Percentiles rank a stretch among this genome's conserved stretches.
These are phyloP conservation scores for Penaeus chinensis DNA, from an alignment of 1,140 invertebrate genomes.

Conservation along the genomic window DNA sequence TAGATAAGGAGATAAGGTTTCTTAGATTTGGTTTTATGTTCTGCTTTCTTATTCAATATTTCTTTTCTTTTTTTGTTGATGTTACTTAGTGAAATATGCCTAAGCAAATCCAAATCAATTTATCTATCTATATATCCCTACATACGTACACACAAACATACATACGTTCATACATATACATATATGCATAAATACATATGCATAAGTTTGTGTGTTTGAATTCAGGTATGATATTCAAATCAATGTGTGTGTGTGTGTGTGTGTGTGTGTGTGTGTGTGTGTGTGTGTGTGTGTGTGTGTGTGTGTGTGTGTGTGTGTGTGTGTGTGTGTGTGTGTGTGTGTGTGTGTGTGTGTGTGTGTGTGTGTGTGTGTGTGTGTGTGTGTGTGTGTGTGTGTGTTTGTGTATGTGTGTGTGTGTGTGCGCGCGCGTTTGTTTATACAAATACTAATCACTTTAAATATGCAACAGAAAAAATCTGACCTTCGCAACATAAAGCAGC, in stretches of 20 bases:
- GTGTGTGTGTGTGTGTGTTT: background rate
- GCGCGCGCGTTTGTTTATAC: background rate
- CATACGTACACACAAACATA: constrained; percentile 16
- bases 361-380: constrained; percentile 11
- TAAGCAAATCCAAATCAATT: constrained; percentile 11
- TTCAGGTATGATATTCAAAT: constrained; percentile 5
- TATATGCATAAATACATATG: constrained; percentile 17
- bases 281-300: constrained; percentile 2
- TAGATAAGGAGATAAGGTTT: no score
- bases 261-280: constrained; percentile 14
- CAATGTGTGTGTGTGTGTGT: constrained; percentile 8
- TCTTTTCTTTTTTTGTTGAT: background rate
- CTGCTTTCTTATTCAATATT: no score
- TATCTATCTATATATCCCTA: constrained; percentile 20
- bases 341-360: constrained; percentile 18
- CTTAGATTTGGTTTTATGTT: no score
- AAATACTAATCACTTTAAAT: no score
- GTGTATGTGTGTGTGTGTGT: background rate
- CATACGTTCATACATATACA: background rate
- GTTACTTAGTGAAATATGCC: background rate
- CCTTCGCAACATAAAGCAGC: no score
- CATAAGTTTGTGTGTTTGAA: constrained; percentile 12
- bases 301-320: background rate
- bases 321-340: background rate
- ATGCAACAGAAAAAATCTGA: no score